Evolutionary conservation across 1,140 invertebrate genomes (phyloP).

Genomic region (Lepidostoma basale): DNA sequence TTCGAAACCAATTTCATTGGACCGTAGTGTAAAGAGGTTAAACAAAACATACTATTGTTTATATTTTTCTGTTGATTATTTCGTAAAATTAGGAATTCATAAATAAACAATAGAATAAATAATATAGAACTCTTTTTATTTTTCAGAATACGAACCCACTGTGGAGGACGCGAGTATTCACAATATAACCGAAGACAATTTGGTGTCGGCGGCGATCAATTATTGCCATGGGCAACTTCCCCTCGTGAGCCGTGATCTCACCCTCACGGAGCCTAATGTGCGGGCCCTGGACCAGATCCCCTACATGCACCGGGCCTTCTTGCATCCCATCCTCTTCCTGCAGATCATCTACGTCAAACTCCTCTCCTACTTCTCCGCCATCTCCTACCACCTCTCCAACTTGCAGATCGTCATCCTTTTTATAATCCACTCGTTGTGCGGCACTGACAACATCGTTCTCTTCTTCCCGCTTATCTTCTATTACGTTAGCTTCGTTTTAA

Average conservation of each 20-base stretch:
- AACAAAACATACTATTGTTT: not conserved
- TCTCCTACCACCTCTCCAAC: constrained; percentile 65
- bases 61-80: not conserved
- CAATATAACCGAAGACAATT: constrained; percentile 77
- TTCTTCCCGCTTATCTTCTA: constrained; percentile 73
- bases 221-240: constrained; percentile 81
- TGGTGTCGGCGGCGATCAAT: constrained; percentile 80
- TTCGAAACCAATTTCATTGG: too few species aligned
- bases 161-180: constrained; percentile 64
- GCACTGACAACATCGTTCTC: constrained; percentile 68
- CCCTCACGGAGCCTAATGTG: constrained; percentile 69
- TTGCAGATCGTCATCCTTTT: constrained; percentile 69
- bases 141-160: constrained; percentile 56
- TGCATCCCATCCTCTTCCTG: constrained; percentile 72
- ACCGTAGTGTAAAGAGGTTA: too few species aligned
- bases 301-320: constrained; percentile 69
- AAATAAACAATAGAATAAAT: not conserved
- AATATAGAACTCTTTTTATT: not conserved
- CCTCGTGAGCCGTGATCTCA: constrained; percentile 73
- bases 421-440: constrained; percentile 71
- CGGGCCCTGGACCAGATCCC: constrained; percentile 71
- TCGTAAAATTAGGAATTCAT: not conserved
- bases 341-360: constrained; percentile 73
- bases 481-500: constrained; percentile 72
- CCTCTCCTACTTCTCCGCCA: constrained; percentile 64